These are phyloP conservation scores for Setipinna tenuifilis DNA, from an alignment of 2,797 vertebrate species.

Conservation along the genomic window DNA sequence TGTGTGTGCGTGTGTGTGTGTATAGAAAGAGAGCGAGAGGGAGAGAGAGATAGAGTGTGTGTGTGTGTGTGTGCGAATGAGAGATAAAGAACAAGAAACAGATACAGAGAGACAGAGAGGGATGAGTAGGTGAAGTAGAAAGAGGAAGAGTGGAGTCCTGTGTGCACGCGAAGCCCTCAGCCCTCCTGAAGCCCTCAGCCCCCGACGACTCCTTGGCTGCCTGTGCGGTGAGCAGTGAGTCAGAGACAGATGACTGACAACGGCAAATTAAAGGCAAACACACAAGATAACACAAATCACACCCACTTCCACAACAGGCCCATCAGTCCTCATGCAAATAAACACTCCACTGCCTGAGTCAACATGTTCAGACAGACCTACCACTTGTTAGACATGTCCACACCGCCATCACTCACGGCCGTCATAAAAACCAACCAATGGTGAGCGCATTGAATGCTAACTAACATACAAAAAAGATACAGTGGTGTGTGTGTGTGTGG, in stretches of 20 bases:
- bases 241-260: slow-evolving; percentile 54
- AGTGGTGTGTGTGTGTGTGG: neutral
- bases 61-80: neutral
- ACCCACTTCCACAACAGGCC: neutral
- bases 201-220: slow-evolving; percentile 37
- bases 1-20: neutral
- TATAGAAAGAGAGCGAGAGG: neutral
- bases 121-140: slow-evolving; percentile 25
- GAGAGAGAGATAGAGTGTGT: slow-evolving; percentile 16
- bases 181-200: slow-evolving; percentile 17
- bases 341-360: slow-evolving; percentile 30
- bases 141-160: neutral
- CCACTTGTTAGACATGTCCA: slow-evolving; percentile 39
- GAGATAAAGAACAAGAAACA: no score
- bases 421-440: slow-evolving; percentile 48
- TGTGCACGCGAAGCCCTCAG: no score
- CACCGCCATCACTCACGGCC: slow-evolving; percentile 42
- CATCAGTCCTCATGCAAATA: slow-evolving; percentile 33
- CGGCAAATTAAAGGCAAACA: slow-evolving; percentile 58
- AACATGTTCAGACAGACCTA: slow-evolving; percentile 44
- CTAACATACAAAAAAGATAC: slow-evolving; percentile 32
- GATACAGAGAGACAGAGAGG: slow-evolving; percentile 5
- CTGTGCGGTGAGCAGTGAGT: slow-evolving; percentile 28
- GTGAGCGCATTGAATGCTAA: slow-evolving; percentile 7
- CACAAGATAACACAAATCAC: slow-evolving; percentile 44